A percentile compares a stretch with the other conserved stretches of the same genome.
Conservation (phyloP, 2,888 invertebrate species). For the Slavum lentiscoides region DNA sequence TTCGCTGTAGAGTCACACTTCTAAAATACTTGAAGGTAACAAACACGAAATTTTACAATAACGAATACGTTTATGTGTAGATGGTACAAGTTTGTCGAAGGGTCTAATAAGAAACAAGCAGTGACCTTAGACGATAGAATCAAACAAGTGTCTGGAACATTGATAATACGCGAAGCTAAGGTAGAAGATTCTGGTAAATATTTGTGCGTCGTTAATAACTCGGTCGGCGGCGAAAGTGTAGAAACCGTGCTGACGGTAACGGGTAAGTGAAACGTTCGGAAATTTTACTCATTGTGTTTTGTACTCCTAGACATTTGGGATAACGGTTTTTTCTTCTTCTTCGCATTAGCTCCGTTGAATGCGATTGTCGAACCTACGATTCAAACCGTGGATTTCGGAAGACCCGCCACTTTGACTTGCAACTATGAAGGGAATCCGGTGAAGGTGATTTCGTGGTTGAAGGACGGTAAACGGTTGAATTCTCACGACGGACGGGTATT, state of each 20-base stretch:
- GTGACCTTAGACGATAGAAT: conserved; percentile 87
- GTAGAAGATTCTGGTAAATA: conserved; percentile 94
- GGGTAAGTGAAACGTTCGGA: conserved; percentile 59
- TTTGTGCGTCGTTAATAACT: conserved; percentile 90
- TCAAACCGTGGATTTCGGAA: conserved; percentile 91
- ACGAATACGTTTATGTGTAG: conserved; percentile 68
- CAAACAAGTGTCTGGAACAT: conserved; percentile 89
- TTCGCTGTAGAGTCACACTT: conserved; percentile 37
- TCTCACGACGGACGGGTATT: conserved; percentile 74
- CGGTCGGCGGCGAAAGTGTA: conserved; percentile 90
- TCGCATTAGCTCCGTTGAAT: conserved; percentile 73
- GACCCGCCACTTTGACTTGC: conserved; percentile 89
- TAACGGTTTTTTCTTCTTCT: too few species aligned
- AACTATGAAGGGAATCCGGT: conserved; percentile 76
- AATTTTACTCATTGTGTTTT: background rate
- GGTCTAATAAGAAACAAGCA: conserved; percentile 82
- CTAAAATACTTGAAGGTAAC: conserved; percentile 21
- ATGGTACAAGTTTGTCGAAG: conserved; percentile 93
- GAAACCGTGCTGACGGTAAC: conserved; percentile 91
- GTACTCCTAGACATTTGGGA: background rate
- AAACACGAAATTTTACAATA: conserved; percentile 7
- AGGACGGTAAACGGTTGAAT: conserved; percentile 85
- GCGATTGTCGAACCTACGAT: conserved; percentile 86
- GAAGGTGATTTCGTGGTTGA: conserved; percentile 87
- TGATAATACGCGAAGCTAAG: conserved; percentile 87